phyloP scores from a whole-genome alignment of 2,888 invertebrate species.

The Lithophane ornitopus region DNA sequence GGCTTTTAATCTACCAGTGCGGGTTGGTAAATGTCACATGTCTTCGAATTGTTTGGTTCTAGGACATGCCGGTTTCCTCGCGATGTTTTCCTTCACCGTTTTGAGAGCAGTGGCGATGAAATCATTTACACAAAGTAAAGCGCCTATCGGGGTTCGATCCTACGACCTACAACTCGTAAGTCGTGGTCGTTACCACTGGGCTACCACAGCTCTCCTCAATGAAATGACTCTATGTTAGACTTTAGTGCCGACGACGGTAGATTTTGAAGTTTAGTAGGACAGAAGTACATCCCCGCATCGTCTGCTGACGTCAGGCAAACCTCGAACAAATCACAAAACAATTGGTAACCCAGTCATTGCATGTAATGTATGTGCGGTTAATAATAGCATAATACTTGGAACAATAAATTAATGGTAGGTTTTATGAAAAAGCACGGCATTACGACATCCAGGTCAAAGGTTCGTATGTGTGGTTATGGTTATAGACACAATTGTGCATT shows the following conservation, averaged over 20 bases:
- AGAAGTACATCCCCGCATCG: background rate
- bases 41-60: too few relatives aligned
- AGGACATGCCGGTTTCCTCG: too few relatives aligned
- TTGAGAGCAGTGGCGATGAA: too few relatives aligned
- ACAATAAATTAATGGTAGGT: constrained; percentile 11
- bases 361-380: background rate
- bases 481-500: constrained; percentile 40
- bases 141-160: too few relatives aligned
- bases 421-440: constrained; percentile 20
- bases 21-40: too few relatives aligned
- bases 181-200: too few relatives aligned
- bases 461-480: constrained; percentile 15
- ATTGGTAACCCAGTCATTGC: background rate
- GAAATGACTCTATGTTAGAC: too few relatives aligned
- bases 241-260: background rate
- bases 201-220: too few relatives aligned
- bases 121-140: too few relatives aligned
- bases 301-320: background rate
- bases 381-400: constrained; percentile 1
- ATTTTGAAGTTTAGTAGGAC: background rate
- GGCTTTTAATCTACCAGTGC: too few relatives aligned
- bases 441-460: constrained; percentile 41
- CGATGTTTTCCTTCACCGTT: too few relatives aligned
- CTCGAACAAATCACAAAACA: background rate
- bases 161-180: too few relatives aligned